phyloP scores from a whole-genome alignment of 2,797 vertebrate genomes.

The Gadopsis bispinosus region DNA sequence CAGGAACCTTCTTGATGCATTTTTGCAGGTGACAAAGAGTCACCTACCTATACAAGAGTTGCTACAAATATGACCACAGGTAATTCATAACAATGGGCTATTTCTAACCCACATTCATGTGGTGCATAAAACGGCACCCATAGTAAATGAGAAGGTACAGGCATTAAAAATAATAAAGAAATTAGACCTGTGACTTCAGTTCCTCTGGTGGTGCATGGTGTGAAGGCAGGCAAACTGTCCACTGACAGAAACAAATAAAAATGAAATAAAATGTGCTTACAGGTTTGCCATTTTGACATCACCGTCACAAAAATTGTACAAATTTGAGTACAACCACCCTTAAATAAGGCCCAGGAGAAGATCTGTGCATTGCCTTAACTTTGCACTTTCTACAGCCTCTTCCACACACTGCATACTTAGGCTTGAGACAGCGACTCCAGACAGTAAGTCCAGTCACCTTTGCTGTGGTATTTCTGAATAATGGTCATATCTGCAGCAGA shows the following conservation, averaged over 20 bases:
- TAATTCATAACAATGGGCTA: conserved; percentile 11
- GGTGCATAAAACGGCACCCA: conserved; percentile 46
- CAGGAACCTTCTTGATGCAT: conserved; percentile 55
- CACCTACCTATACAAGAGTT: conserved; percentile 31
- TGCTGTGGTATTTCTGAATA: background rate
- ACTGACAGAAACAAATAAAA: conserved; percentile 16
- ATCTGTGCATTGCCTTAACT: conserved; percentile 32
- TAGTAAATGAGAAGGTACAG: conserved; percentile 47
- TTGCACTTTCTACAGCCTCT: background rate
- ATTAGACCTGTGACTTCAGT: conserved; percentile 4
- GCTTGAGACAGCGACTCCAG: background rate
- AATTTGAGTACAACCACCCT: conserved; percentile 42
- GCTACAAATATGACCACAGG: conserved; percentile 65
- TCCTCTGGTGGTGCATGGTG: conserved; percentile 15
- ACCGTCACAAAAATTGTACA: conserved; percentile 46
- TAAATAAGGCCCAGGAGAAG: conserved; percentile 45
- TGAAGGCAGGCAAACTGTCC: conserved; percentile 13
- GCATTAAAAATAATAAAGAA: conserved; percentile 18
- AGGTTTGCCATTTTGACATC: conserved; percentile 53
- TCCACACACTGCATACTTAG: background rate
- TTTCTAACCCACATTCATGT: conserved; percentile 31
- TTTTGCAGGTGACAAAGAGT: conserved; percentile 39
- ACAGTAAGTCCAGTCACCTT: background rate
- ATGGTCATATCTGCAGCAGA: conserved; percentile 20
- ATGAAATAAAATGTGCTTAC: conserved; percentile 28